Conservation (phyloP, 2,113 vertebrate genomes). For the Crocuta crocuta region DNA sequence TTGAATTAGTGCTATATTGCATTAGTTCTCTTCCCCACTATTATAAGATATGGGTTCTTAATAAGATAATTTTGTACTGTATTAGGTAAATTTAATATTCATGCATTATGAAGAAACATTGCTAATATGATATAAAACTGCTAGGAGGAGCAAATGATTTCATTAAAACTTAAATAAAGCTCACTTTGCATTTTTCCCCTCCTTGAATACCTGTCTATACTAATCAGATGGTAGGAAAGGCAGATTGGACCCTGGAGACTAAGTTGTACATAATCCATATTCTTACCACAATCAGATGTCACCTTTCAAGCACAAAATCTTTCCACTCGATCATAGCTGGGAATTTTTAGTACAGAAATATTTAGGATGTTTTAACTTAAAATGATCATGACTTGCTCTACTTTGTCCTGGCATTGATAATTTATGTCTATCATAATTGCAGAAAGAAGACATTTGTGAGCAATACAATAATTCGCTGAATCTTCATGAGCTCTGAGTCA, state of each 20-base stretch:
- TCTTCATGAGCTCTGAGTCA: constrained; percentile 74
- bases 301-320: constrained; percentile 50
- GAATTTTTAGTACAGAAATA: constrained; percentile 52
- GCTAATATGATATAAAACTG: constrained; percentile 72
- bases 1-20: constrained; percentile 76
- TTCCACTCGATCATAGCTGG: neutral
- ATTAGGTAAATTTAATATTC: constrained; percentile 77
- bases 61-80: constrained; percentile 77
- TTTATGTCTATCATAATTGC: constrained; percentile 64
- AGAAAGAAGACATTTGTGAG: constrained; percentile 67
- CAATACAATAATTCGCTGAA: constrained; percentile 58
- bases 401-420: constrained; percentile 57
- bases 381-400: constrained; percentile 43
- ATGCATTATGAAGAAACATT: constrained; percentile 57
- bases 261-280: constrained; percentile 16
- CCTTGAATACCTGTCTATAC: constrained; percentile 64
- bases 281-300: constrained; percentile 56
- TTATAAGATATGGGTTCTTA: constrained; percentile 58
- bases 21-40: constrained; percentile 69
- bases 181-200: constrained; percentile 61
- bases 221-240: constrained; percentile 57
- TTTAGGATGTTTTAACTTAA: constrained; percentile 71
- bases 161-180: constrained; percentile 61
- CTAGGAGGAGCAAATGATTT: constrained; percentile 59
- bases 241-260: constrained; percentile 33